These are phyloP conservation scores for Garra rufa DNA, from an alignment of 2,113 vertebrate species.

Conservation along the genomic window DNA sequence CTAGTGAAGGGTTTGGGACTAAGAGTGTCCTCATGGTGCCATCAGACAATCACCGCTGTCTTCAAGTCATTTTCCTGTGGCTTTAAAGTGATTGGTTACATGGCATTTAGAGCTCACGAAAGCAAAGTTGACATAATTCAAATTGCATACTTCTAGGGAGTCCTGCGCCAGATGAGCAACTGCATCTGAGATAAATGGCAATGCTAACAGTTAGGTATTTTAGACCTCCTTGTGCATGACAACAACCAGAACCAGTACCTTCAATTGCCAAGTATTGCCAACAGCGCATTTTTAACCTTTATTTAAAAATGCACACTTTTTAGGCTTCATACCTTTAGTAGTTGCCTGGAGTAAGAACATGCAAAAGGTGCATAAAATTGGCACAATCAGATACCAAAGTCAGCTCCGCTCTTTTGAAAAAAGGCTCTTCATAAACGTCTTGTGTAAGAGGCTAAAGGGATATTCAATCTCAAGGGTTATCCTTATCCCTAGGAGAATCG, in stretches of 20 bases:
- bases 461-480: conserved; percentile 33
- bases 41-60: neutral
- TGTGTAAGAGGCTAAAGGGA: conserved; percentile 13
- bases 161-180: neutral
- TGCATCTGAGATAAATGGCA: neutral
- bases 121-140: neutral
- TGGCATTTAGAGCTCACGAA: neutral
- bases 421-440: conserved; percentile 27
- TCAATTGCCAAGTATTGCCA: neutral
- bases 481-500: conserved; percentile 33
- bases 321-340: neutral
- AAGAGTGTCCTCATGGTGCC: neutral
- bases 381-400: conserved; percentile 18
- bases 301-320: neutral
- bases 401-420: conserved; percentile 15
- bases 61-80: neutral
- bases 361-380: conserved; percentile 23
- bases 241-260: neutral
- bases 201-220: neutral
- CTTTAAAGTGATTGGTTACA: neutral
- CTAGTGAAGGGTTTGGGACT: neutral
- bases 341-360: conserved; percentile 23
- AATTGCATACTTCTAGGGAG: neutral
- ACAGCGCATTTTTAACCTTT: neutral
- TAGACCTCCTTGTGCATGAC: neutral